Evolutionary conservation across 1,140 invertebrate species (phyloP), one percentile per base, ranked within the genome.

Genomic region (Diachasma alloeum): DNA sequence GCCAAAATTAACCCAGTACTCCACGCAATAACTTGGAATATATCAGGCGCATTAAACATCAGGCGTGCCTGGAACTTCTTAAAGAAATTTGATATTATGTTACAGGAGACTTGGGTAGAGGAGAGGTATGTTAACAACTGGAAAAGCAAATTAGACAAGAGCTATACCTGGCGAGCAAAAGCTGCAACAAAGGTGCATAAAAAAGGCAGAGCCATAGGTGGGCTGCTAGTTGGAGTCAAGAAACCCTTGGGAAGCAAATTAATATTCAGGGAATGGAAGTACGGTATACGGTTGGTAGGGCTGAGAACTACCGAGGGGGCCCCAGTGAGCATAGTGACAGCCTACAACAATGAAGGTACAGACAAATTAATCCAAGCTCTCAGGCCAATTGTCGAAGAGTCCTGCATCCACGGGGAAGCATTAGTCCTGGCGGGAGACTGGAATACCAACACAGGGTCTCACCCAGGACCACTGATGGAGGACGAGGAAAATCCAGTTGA

Each of bases 381-480:
- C 11, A 63, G 53, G 19, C 42, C 42, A 0, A 24, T 72, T 39
- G 26, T 76, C 13, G 24, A 56, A 24, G 31, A 37, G 10, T 15
- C 39, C 13, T n/a, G 42, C 24, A 19, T 46, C 11, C 22, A 56
- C 1, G 31, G 3, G 1, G 59, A 66, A 26, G 48, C 15, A 44
- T 26, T 72, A 17, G 1, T 77, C 17, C 37, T 72, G 1, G 68
- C 72, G 22, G 75, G 75, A 4, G 75, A 77, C 36, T 72, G 37
- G 37, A 77, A 77, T 36, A 26, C 75, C n/a, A 59, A 69, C 17
- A 72, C 72, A 46, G 70, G 76, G n/a, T 19, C 10, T 26, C 69
- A 67, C 15, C 70, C 44, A 67, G 59, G 59, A 73, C 24, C 69
- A 48, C 46, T n/a, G 24, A 15, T 0, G 17, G 39, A 48, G 17